A percentile compares a stretch with the other conserved stretches of the same genome.
phyloP scores from a whole-genome alignment of 2,888 invertebrate species.

The Tenthredo scrophulariae region DNA sequence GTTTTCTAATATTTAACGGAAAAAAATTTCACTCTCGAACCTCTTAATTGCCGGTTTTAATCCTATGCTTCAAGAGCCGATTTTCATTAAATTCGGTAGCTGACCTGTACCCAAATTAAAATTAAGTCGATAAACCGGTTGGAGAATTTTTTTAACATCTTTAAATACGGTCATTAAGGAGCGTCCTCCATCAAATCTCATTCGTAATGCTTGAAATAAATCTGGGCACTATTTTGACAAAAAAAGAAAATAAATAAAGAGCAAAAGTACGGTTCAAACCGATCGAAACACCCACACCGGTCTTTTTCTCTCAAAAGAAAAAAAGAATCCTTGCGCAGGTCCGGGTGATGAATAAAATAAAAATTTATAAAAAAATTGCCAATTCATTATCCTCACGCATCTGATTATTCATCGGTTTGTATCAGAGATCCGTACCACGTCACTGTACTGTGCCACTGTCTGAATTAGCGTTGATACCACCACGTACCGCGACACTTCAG shows the following conservation, averaged over 20 bases:
- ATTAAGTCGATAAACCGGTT: slow-evolving; percentile 3
- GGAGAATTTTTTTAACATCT: not conserved
- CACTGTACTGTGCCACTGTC: not conserved
- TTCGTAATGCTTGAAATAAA: not conserved
- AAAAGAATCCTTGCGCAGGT: not conserved
- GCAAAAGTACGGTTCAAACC: too few species aligned
- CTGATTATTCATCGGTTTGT: not conserved
- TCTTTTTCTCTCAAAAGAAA: not conserved
- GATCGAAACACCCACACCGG: not conserved
- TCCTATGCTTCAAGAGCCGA: not conserved
- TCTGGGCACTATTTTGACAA: too few species aligned
- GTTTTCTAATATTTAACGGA: not conserved
- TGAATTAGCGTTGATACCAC: not conserved
- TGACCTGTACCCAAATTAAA: slow-evolving; percentile 12
- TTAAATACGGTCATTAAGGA: not conserved
- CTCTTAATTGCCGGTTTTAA: too few species aligned
- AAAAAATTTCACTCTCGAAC: slow-evolving; percentile 1
- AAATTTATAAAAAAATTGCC: not conserved
- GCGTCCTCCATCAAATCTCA: not conserved
- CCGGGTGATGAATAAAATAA: not conserved
- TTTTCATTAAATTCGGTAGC: not conserved
- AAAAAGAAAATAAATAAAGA: too few species aligned
- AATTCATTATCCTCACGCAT: not conserved
- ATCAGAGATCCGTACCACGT: not conserved
- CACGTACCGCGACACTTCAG: not conserved